Evolutionary conservation across 2,113 vertebrate genomes (phyloP), one percentile per base, ranked within the genome.

Genomic region (Sialia sialis): DNA sequence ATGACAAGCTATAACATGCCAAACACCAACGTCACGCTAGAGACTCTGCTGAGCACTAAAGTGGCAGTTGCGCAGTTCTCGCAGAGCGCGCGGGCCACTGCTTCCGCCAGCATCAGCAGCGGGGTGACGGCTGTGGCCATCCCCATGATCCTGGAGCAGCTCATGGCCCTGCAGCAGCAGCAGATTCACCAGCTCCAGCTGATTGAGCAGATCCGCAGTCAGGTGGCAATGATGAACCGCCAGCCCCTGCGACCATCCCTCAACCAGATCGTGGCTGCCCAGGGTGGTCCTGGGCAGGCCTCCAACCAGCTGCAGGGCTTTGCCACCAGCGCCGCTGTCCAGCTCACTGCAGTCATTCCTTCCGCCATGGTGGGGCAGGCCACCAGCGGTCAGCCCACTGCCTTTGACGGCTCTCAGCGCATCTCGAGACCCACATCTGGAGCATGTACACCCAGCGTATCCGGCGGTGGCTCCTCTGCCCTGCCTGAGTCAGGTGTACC

Each of bases 41-140:
- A 99, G 98, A 99, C 99, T 25, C 98, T 99, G 95, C 98, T 99
- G 85, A 98, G 99, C 97, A 99, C 99, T 18, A 99, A 99, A 89
- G 99, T 99, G 95, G 99, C 99, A 0, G 99, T 99, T 3, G 99
- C 99, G 0, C 99, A 99, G 96, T 99, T 99, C 97, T 99, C 99
- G 0, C 99, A 99, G 97, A 98, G 96, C 2, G 81, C 99, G 2
- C 97, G 98, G 46, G 97, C 97, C 6, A 95, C 98, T 0, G 97
- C 98, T 25, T 96, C 97, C 0, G 60, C 96, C 0, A 97, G 96
- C 59, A 22, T 97, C 15, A 87, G 93, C 13, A 89, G 96, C 4
- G 98, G 98, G 34, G 98, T 98, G 81, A 98, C 98, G 7, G 98
- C 99, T 2, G 98, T 99, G 98, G 99, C 99, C 76, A 98, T 99